These are phyloP conservation scores for Torymus auratus DNA, from an alignment of 2,888 invertebrate species.

Conservation along the genomic window DNA sequence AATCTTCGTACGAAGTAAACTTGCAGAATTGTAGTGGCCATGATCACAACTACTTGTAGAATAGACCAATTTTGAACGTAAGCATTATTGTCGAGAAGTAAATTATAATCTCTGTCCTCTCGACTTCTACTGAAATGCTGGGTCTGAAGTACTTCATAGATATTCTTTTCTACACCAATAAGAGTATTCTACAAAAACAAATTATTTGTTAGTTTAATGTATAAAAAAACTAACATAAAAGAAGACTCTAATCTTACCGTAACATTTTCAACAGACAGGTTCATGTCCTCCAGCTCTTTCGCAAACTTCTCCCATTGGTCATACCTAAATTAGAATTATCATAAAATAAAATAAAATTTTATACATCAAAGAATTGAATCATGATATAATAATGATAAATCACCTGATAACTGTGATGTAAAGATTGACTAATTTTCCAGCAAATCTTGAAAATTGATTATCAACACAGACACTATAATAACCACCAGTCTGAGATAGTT, in stretches of 20 bases:
- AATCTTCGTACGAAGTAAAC: conserved; percentile 93
- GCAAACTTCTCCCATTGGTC: conserved; percentile 96
- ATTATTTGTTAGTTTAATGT: conserved; percentile 5
- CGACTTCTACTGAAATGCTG: conserved; percentile 89
- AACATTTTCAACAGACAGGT: conserved; percentile 93
- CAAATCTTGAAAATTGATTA: conserved; percentile 94
- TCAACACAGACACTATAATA: conserved; percentile 95
- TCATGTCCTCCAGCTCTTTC: conserved; percentile 91
- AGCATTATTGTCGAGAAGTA: conserved; percentile 87
- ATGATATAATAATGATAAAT: conserved; percentile 22
- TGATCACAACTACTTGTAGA: conserved; percentile 89
- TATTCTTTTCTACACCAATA: conserved; percentile 88
- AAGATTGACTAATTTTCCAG: conserved; percentile 91
- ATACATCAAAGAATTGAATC: no score
- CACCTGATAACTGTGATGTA: conserved; percentile 91
- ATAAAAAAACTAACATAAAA: conserved; percentile 4
- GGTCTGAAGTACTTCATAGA: conserved; percentile 90
- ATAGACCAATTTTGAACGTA: conserved; percentile 95
- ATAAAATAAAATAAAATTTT: no score
- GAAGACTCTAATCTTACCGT: conserved; percentile 81
- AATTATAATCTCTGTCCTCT: conserved; percentile 89
- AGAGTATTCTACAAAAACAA: conserved; percentile 82
- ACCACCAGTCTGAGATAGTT: conserved; percentile 87
- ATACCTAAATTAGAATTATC: conserved; percentile 79
- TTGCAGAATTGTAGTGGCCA: conserved; percentile 87